Percentiles rank a stretch among this genome's conserved stretches.
phyloP scores from a whole-genome alignment of 2,888 invertebrate genomes.

The Callosobruchus maculatus region DNA sequence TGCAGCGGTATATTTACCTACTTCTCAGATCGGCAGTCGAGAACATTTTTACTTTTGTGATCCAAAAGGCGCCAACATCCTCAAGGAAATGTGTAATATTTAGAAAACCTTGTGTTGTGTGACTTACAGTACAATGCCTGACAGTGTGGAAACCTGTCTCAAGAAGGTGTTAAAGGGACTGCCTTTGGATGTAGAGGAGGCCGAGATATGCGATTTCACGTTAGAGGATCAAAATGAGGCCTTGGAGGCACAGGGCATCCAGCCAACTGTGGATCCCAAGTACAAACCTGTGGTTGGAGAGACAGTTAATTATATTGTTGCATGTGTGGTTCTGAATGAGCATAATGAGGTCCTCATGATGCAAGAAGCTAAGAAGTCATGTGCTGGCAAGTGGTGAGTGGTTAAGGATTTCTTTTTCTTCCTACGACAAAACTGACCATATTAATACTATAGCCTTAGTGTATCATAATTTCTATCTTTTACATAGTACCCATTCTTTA shows the following conservation, averaged over 20 bases:
- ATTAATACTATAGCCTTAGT: no score
- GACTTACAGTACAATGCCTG: slow-evolving; percentile 48
- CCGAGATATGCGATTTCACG: slow-evolving; percentile 79
- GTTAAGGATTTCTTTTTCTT: no score
- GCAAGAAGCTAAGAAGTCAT: slow-evolving; percentile 94
- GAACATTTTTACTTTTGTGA: neutral
- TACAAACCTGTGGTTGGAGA: slow-evolving; percentile 79
- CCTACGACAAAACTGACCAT: no score
- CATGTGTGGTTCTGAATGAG: slow-evolving; percentile 84
- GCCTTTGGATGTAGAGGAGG: slow-evolving; percentile 65
- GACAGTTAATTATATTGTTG: slow-evolving; percentile 88
- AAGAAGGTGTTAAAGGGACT: slow-evolving; percentile 63
- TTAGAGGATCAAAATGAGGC: slow-evolving; percentile 82
- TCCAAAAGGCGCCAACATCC: neutral
- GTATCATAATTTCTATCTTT: no score
- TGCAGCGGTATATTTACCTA: neutral
- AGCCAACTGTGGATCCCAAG: slow-evolving; percentile 68
- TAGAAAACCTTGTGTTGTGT: neutral
- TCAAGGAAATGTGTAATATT: neutral
- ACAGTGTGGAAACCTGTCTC: slow-evolving; percentile 62
- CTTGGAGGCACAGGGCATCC: slow-evolving; percentile 78
- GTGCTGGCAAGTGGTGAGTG: slow-evolving; percentile 82
- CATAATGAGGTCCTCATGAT: slow-evolving; percentile 88
- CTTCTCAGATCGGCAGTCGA: neutral
- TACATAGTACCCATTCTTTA: no score